Base-by-base conservation (phyloP, 2,797 vertebrate species). In the Gymnocypris eckloni region DNA sequence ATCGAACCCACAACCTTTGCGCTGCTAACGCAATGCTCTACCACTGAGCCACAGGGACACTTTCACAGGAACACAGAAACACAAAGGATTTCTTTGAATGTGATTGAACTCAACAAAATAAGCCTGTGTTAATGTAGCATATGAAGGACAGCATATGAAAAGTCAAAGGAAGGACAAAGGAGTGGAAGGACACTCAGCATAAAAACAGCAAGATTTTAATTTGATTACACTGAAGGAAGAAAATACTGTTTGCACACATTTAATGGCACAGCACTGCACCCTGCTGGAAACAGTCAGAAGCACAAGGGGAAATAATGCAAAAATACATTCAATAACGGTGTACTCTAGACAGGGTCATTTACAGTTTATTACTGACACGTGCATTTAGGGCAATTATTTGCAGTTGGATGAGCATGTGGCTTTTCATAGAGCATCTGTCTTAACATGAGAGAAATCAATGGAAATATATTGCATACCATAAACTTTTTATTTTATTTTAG, bases 241-340 rank as follows among this genome's bases (percentile, higher is more conserved):
- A 83, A 80, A 73, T 6, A 20, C 66, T 78, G 75, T 59, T 59
- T 48, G 13, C 25, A 78, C 45, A 56, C 37, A n/a, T 75, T 88
- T 75, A 66, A 54, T 81, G 71, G 70, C 69, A 83, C 69, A n/a
- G 54, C 64, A 82, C 79, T 85, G 89, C 79, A 66, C 73, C 75
- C 89, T 90, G 86, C 73, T 87, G 89, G 84, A 79, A 48, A 66
- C 11, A 43, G 4, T 33, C 11, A 56, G 39, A 78, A 78, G 48
- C 56, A 75, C 56, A 75, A 25, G 13, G 43, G 37, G 25, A 11
- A 50, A 45, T 50, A 20, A 67, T 15, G n/a, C 61, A 72, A 79
- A 43, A 77, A 45, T 56, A 2, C 7, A 22, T 15, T 0, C n/a
- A 48, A 33, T 33, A 56, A 64, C 37, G 12, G 2, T 50, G 20